Base-by-base conservation (phyloP, 53 echinoderm and acorn worm genomes). In the Apostichopus leukothele region DNA sequence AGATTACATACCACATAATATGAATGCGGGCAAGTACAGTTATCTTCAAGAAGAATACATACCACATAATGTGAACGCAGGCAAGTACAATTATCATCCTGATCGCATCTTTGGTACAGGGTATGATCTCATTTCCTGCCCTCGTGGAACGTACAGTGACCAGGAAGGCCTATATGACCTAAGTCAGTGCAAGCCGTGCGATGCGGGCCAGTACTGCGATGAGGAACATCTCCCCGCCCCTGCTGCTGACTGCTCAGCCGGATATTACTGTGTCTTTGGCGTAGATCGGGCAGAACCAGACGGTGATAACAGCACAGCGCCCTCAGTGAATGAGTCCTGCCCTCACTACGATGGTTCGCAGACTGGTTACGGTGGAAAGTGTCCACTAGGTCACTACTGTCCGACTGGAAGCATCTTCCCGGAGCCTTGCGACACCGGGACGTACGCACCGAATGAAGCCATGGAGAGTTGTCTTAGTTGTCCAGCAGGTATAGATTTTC, bases 61-160 rank as follows among this genome's bases (percentile, higher is more conserved):
- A 25, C 25, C 25, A 25, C 25, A 25, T 25, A 25, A 25, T 25
- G 25, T 25, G 25, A 25, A 25, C 1, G 1, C 25, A 25, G 25
- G 25, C 25, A 25, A 25, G 25, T 25, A 25, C 1, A 67, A 1
- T 67, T 67, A 18, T 67, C 1, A 1, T 1, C 18, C 12, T 18
- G 18, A 25, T 5, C 21, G 9, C 8, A 4, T 21, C 13, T 75
- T 5, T 3, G 10, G n/a, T 71, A 6, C 53, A 96, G 96, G 96
- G 10, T 95, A 95, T 54, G 94, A 95, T 86, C 79, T 95, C 78
- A 75, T 91, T 85, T 89, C 98, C 5, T 97, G 98, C 57, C 97
- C 98, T 12, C 89, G 95, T n/a, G 98, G 94, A 18, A 97, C 95
- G 6, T 97, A 97, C 92, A 97, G 98, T 73, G 91, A 94, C 66